Base-by-base conservation (phyloP, 2,888 invertebrate species). In the Caenorhabditis becei region DNA sequence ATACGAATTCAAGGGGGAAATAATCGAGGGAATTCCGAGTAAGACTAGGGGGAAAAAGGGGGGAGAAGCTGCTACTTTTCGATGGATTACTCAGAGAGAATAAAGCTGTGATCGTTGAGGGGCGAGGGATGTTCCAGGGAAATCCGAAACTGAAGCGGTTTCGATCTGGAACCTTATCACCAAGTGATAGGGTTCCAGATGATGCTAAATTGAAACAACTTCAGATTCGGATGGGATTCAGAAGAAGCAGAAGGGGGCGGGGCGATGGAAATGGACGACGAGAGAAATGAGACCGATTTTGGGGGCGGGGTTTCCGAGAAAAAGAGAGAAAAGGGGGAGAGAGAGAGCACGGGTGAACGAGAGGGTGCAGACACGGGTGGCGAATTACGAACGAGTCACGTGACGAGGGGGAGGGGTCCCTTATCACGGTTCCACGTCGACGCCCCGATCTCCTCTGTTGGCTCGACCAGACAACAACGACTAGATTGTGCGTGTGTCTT, bases 241-340 rank as follows among this genome's bases (percentile, higher is more conserved):
- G 32, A 32, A 32, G 32, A 32, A 10, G 4, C 4, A 10, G 32
- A 32, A 32, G 32, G 32, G 14, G 44, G n/a, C 3, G n/a, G 3
- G n/a, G 44, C 4, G 18, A 28, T 11, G 41, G 28, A 23, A n/a
- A 71, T 10, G 53, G 71, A 61, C 44, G 24, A 37, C 20, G 11
- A 8, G 26, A 16, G 53, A 51, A 20, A 49, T 35, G 28, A 41
- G 28, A 16, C 59, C 53, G 49, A 16, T 41, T n/a, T n/a, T 18
- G 10, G 26, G 20, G 71, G 71, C 20, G 49, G 24, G 2, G 20
- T 2, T 20, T 32, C 53, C n/a, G 49, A 24, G 20, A n/a, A 14
- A 56, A 11, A 10, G 62, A 54, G 53, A 16, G 23, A 35, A 7
- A 32, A 59, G 32, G 51, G 70, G 14, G 11, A 49, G 56, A 32